A percentile compares a stretch with the other conserved stretches of the same genome.
Evolutionary conservation across 2,888 invertebrate genomes (phyloP).

Genomic region (Allygus modestus): DNA sequence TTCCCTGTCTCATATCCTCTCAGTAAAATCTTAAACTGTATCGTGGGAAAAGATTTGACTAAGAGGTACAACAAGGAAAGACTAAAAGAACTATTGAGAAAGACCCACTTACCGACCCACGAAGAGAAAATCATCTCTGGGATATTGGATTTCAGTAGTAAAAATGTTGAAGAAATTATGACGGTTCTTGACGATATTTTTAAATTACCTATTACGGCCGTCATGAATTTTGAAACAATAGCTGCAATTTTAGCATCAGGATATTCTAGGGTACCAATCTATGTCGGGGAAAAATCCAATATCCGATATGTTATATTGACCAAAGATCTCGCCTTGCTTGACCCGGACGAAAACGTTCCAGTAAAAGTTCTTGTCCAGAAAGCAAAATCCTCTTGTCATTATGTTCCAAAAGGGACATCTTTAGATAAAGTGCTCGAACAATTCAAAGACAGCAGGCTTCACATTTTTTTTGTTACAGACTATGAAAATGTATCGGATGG

Average conservation of each 20-base stretch:
- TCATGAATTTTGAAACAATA: conserved; percentile 66
- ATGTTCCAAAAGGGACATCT: conserved; percentile 66
- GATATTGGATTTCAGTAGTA: conserved; percentile 66
- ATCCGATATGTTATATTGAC: conserved; percentile 65
- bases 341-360: conserved; percentile 67
- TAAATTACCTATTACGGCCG: conserved; percentile 64
- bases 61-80: conserved; percentile 66
- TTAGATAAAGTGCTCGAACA: conserved; percentile 66
- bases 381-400: conserved; percentile 61
- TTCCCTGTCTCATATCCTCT: conserved; percentile 67
- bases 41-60: conserved; percentile 66
- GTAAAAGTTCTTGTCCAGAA: conserved; percentile 61
- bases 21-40: conserved; percentile 66
- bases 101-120: conserved; percentile 60
- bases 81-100: conserved; percentile 67
- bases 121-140: conserved; percentile 67
- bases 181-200: conserved; percentile 66
- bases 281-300: conserved; percentile 66
- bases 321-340: conserved; percentile 67
- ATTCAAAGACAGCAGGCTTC: conserved; percentile 67
- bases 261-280: conserved; percentile 68
- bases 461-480: conserved; percentile 67
- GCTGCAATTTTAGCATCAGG: conserved; percentile 66
- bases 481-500: neutral
- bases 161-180: conserved; percentile 68